Conservation (phyloP, 2,797 vertebrate species). For the Poecilia wingei region DNA sequence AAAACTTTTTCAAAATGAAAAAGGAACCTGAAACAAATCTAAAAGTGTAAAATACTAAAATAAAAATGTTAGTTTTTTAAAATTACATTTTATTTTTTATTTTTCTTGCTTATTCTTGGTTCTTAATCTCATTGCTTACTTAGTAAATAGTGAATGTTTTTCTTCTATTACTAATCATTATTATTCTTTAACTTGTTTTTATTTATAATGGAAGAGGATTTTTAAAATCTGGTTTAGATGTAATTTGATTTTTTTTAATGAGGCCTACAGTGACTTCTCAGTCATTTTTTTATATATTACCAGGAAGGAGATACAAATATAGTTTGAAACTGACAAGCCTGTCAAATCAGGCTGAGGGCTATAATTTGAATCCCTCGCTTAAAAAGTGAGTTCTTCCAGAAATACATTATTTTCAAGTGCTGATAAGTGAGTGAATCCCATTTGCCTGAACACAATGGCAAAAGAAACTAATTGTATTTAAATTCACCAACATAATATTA, state of each 20-base stretch:
- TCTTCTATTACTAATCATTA: not conserved
- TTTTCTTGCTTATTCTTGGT: not conserved
- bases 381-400: slow-evolving; percentile 48
- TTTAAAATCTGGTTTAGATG: slow-evolving; percentile 21
- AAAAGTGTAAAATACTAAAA: not conserved
- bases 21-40: not conserved
- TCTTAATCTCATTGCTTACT: not conserved
- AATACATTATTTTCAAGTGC: slow-evolving; percentile 45
- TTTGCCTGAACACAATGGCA: slow-evolving; percentile 33
- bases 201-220: slow-evolving; percentile 1
- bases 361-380: slow-evolving; percentile 68
- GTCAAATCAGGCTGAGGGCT: slow-evolving; percentile 75
- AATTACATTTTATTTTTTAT: slow-evolving; percentile 1
- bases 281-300: slow-evolving; percentile 23
- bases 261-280: not conserved
- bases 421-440: slow-evolving; percentile 24
- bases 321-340: slow-evolving; percentile 67
- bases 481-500: not conserved
- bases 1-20: slow-evolving; percentile 45
- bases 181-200: not conserved
- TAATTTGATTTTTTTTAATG: slow-evolving; percentile 37
- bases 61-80: not conserved
- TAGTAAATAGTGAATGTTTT: not conserved
- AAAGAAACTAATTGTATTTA: slow-evolving; percentile 7
- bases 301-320: slow-evolving; percentile 53